Percentiles rank a stretch among this genome's conserved stretches.
phyloP scores from a whole-genome alignment of 2,113 vertebrate genomes.

The Gavia stellata region DNA sequence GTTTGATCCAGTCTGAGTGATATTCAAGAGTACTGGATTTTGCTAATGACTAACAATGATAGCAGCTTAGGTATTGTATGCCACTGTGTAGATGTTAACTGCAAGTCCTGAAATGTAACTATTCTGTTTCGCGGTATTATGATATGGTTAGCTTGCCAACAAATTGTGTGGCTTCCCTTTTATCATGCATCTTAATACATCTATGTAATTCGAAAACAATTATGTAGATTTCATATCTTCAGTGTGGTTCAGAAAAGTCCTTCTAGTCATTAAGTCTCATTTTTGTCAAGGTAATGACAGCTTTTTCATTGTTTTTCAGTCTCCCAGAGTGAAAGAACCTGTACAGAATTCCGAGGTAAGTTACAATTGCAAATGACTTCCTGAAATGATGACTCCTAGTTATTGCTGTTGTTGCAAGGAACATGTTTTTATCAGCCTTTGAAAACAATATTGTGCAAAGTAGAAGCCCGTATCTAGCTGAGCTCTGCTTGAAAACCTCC shows the following conservation, averaged over 20 bases:
- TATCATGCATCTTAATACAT: background rate
- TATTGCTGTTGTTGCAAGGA: background rate
- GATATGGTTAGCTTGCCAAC: background rate
- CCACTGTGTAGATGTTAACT: background rate
- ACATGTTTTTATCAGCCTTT: background rate
- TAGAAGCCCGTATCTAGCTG: background rate
- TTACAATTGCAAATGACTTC: background rate
- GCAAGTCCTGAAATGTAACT: background rate
- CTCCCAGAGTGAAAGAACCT: conserved; percentile 93
- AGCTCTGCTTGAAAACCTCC: background rate
- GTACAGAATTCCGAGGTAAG: conserved; percentile 88
- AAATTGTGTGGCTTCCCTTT: background rate
- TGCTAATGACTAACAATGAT: background rate
- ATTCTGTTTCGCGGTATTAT: background rate
- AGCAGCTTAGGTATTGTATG: background rate
- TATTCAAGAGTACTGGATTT: background rate
- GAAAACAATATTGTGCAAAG: background rate
- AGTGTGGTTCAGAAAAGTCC: background rate
- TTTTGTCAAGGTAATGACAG: background rate
- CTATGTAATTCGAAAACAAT: background rate
- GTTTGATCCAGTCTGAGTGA: background rate
- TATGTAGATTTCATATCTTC: background rate
- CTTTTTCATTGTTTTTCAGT: conserved; percentile 76
- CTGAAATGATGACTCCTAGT: background rate
- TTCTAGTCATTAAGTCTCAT: background rate